phyloP scores from a whole-genome alignment of 1,140 invertebrate species.

The Drosophila murphyi region DNA sequence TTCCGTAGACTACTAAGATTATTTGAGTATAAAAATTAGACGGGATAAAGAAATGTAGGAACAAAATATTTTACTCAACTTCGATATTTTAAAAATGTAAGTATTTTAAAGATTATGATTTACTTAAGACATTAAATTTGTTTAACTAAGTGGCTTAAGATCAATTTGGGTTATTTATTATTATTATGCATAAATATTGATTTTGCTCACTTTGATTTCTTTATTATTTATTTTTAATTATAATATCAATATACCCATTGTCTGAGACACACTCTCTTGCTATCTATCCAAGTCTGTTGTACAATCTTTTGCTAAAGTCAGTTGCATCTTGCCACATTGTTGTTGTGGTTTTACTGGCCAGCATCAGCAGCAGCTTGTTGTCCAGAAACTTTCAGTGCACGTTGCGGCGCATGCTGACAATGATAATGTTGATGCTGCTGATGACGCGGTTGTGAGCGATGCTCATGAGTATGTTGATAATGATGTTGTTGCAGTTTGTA shows the following conservation, averaged over 20 bases:
- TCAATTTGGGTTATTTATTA: no score
- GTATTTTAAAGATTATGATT: no score
- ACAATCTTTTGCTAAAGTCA: constrained; percentile 45
- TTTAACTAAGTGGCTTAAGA: no score
- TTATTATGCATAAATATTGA: no score
- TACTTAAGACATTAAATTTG: no score
- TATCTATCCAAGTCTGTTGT: constrained; percentile 27
- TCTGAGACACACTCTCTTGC: background rate
- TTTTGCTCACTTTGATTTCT: no score
- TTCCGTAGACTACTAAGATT: no score
- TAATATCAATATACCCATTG: constrained; percentile 1
- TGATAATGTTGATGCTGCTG: constrained; percentile 15
- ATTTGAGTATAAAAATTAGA: no score
- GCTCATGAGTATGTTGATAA: constrained; percentile 5
- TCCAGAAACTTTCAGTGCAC: constrained; percentile 40
- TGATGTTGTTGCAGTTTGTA: constrained; percentile 22
- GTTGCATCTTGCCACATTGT: constrained; percentile 61
- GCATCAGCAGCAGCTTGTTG: constrained; percentile 40
- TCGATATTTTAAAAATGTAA: no score
- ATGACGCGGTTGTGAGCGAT: background rate
- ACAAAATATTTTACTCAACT: no score
- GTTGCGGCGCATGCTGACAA: constrained; percentile 35
- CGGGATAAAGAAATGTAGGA: no score
- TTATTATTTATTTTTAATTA: background rate
- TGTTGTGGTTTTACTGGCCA: constrained; percentile 56